Base-by-base conservation (phyloP, 2,797 vertebrate genomes). In the Siniperca undulata region DNA sequence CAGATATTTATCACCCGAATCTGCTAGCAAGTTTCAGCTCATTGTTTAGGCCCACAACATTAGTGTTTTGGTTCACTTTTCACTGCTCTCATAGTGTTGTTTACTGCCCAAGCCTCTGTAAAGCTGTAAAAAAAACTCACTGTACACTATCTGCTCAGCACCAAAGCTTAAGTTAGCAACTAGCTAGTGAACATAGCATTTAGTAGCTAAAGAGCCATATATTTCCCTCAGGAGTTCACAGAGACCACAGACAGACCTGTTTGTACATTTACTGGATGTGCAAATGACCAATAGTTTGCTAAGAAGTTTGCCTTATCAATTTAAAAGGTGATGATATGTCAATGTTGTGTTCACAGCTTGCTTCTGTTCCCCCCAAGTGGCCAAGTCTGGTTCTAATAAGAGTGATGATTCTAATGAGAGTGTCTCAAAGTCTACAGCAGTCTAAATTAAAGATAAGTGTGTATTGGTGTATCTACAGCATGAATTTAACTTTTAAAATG, bases 401-500 rank as follows among this genome's bases (percentile, higher is more conserved):
- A 30, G 44, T 19, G 16, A 2, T 48, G 9, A 30, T 30, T 30
- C 30, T 30, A 30, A 30, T 30, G 30, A 27, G 27, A 77, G 27
- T 53, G 42, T 46, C 27, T 42, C 13, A 11, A 27, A 30, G 42
- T 62, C 42, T 27, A 1, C 12, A 81, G 55, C 19, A 22, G 48
- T 44, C 40, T 70, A 42, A 40, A 68, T 72, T 1, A 34, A 55
- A 38, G 40, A 53, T 12, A 30, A 36, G 46, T 56, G 16, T 75
- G 75, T 38, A 36, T 17, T n/a, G 13, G 19, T 48, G 62, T 68
- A 72, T 74, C 30, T 64, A 13, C 24, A 66, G 40, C 68, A 52
- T 10, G 20, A 70, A 48, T 76, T 55, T n/a, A 42, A 68, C 61
- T 75, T 79, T 42, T 59, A 44, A 82, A 56, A 64, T 46, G 1